Percentiles rank a stretch among this genome's conserved stretches.
phyloP scores from a whole-genome alignment of 2,797 vertebrate genomes.

The Chiloscyllium punctatum region DNA sequence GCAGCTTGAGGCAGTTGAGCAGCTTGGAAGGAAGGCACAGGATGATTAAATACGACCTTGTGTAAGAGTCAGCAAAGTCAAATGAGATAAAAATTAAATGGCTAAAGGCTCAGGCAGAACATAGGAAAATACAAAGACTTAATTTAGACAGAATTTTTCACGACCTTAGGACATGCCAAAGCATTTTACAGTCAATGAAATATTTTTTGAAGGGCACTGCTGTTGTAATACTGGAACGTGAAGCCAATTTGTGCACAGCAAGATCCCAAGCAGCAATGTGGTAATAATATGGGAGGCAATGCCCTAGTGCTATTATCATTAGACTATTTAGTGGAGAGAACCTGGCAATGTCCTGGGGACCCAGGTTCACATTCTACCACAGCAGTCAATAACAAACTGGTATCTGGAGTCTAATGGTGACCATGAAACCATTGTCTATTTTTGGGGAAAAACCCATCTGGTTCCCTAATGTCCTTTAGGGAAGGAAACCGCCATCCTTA shows the following conservation, averaged over 20 bases:
- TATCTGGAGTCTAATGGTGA: no score
- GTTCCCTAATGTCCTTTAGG: no score
- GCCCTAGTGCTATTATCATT: no score
- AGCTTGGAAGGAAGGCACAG: conserved; percentile 14
- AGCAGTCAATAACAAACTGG: no score
- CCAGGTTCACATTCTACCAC: no score
- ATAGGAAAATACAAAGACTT: not conserved
- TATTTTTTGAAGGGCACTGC: not conserved
- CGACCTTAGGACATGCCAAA: not conserved
- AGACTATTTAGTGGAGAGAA: no score
- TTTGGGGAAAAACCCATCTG: no score
- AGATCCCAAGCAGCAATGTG: not conserved
- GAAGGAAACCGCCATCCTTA: no score
- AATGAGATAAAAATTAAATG: not conserved
- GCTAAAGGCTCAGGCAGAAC: not conserved
- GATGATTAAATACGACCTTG: conserved; percentile 31
- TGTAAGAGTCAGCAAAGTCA: conserved; percentile 4
- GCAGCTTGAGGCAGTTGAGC: conserved; percentile 12
- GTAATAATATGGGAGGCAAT: not conserved
- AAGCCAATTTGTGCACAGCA: not conserved
- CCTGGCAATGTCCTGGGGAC: no score
- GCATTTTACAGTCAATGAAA: not conserved
- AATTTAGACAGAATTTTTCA: not conserved
- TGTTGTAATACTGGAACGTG: not conserved
- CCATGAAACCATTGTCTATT: no score